Conservation (phyloP, 2,888 invertebrate species). For the Cylindroiulus punctatus region DNA sequence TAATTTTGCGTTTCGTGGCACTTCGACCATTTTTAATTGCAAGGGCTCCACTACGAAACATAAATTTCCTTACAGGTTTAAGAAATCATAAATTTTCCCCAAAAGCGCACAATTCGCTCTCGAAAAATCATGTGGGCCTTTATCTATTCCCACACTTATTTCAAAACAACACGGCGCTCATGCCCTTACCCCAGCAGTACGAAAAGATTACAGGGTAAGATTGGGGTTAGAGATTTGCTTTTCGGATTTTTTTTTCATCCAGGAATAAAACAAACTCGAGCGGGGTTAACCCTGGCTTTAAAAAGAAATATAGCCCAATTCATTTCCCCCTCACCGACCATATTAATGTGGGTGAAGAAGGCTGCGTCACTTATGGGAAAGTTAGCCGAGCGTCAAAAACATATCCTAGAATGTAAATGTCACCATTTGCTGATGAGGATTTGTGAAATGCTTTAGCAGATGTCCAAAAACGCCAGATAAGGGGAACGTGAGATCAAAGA, state of each 20-base stretch:
- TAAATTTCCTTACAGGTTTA: not conserved
- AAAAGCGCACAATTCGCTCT: not conserved
- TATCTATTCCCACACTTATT: not conserved
- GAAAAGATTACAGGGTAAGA: conserved; percentile 7
- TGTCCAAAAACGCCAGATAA: not conserved
- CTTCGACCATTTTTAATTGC: no score
- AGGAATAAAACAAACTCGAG: not conserved
- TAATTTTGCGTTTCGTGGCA: no score
- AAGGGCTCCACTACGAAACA: no score
- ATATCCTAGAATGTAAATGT: conserved; percentile 8
- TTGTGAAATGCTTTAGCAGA: conserved; percentile 20
- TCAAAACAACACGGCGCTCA: not conserved
- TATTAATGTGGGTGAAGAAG: conserved; percentile 31
- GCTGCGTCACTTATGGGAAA: conserved; percentile 31
- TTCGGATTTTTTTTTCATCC: not conserved
- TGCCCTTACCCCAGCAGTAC: not conserved
- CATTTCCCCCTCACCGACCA: not conserved
- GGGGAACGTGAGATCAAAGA: not conserved
- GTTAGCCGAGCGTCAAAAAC: not conserved
- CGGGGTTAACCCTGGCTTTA: not conserved
- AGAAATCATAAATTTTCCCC: not conserved
- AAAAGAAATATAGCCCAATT: conserved; percentile 20
- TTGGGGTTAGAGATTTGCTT: conserved; percentile 15
- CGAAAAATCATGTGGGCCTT: conserved; percentile 7
- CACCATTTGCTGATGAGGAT: conserved; percentile 20